Base-by-base conservation (phyloP, 2,113 vertebrate species). In the Pedionomus torquatus region DNA sequence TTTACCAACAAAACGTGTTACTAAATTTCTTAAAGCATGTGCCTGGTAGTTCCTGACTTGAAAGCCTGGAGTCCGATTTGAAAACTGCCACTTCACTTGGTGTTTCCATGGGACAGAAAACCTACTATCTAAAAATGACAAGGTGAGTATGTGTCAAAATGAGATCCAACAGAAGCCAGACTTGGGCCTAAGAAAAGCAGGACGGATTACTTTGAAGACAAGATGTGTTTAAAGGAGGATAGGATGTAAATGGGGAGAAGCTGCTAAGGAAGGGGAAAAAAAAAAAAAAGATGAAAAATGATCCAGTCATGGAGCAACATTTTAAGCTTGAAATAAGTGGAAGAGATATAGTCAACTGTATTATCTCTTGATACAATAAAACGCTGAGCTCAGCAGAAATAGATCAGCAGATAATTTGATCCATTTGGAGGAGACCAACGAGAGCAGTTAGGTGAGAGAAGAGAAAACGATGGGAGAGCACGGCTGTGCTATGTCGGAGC, bases 361-460 rank as follows among this genome's bases (percentile, higher is more conserved):
- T 66, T 85, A 55, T 80, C 51, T 91, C 77, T 30, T 33, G 24
- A 46, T 89, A 61, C 26, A 55, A 41, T 39, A 72, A 87, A 90
- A 39, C 16, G 70, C 87, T 96, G 93, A 93, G 85, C 35, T 82
- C 68, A 5, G 57, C 74, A 89, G 69, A 93, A 94, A 82, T 52
- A 83, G 30, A 71, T 78, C 28, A 72, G 77, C 35, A 93, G 91
- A 92, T 80, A 54, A 91, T 91, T 90, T 65, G 57, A 28, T 89
- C 74, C 26, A 48, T 89, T 91, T 84, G 74, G 57, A 83, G 48
- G 51, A 92, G 74, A 90, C 63, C 33, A 85, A 48, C 35, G 85
- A 44, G 64, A 94, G 61, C 19, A 17, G 14, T 8, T 82, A 84
- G 37, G 37, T 80, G 87, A 64, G 51, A 92, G 48, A 70, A 71